Percentiles rank a stretch among this genome's conserved stretches.
Conservation (phyloP, 2,113 vertebrate genomes). For the Rissa tridactyla region DNA sequence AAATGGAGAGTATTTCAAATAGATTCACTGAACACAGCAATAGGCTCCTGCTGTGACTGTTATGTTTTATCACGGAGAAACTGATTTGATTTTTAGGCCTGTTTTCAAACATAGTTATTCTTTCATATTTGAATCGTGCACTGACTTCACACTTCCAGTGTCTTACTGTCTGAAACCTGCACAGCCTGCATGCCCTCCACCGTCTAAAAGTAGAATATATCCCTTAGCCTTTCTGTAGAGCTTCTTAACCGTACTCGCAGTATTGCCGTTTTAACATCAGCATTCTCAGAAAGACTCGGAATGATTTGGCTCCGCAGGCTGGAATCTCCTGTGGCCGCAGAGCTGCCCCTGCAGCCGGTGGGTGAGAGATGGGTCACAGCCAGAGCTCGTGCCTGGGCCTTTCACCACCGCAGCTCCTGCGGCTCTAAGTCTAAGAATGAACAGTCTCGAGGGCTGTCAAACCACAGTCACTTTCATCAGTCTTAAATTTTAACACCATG, state of each 20-base stretch:
- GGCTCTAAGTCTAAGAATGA: background rate
- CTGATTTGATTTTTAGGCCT: background rate
- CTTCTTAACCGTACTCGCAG: background rate
- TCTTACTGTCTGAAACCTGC: background rate
- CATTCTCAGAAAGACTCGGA: background rate
- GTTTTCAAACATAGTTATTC: background rate
- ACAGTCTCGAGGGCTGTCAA: background rate
- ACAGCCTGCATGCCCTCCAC: background rate
- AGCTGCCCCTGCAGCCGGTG: background rate
- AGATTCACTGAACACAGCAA: background rate
- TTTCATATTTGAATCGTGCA: background rate
- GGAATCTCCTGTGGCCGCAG: background rate
- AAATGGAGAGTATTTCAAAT: background rate
- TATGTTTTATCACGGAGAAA: background rate
- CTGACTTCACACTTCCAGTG: background rate
- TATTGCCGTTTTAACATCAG: background rate
- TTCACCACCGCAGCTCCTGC: background rate
- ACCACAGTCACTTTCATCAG: slow-evolving; percentile 7
- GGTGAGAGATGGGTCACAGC: background rate
- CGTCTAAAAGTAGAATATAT: background rate
- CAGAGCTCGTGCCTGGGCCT: background rate
- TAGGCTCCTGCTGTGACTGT: background rate
- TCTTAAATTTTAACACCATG: background rate
- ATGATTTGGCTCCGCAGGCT: background rate
- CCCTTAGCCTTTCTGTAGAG: background rate